Base-by-base conservation (phyloP, 2,888 invertebrate species). In the Sialis lutaria region DNA sequence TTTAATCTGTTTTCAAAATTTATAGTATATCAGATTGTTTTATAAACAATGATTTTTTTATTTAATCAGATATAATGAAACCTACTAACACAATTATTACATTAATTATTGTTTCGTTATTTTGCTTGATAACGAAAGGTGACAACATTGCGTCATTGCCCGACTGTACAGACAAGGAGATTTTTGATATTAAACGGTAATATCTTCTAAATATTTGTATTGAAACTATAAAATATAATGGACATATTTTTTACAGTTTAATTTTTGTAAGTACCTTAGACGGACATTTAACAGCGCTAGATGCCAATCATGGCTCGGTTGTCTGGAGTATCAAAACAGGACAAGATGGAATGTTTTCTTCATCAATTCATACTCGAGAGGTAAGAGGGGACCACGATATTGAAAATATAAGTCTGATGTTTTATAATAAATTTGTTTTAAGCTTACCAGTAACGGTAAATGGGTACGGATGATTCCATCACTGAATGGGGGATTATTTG, bases 381-480 rank as follows among this genome's bases (percentile, higher is more conserved):
- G 87, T 88, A 69, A 55, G 51, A 33, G 6, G n/a, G 9, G 8
- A 35, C 9, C 8, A 13, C 35, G 7, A 13, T 31, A 48, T 34
- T 39, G 12, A 30, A 33, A 39, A 40, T 30, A 6, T 37, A 12
- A 5, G 37, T 12, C 6, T 12, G 37, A 43, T 22, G 37, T 46
- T 48, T 13, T 6, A 32, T 45, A 44, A 40, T 34, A 44, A 31
- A 49, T 31, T 52, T 49, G 55, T 51, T 61, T 67, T 42, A 58
- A 86, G 84, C 64, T 90, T 40, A 82, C 82, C 35, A 82, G 83
- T 48, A 82, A 85, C 60, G 91, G 89, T 2, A 82, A 88, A 61
- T 83, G 81, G 76, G 79, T 90, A 12, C 75, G 89, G 43, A 74
- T 96, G 60, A 91, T 97, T 57, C 97, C 96, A 1, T 92, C 96